Evolutionary conservation across 2,888 invertebrate species (phyloP), one percentile per base, ranked within the genome.

Genomic region (Cistogaster globosa): DNA sequence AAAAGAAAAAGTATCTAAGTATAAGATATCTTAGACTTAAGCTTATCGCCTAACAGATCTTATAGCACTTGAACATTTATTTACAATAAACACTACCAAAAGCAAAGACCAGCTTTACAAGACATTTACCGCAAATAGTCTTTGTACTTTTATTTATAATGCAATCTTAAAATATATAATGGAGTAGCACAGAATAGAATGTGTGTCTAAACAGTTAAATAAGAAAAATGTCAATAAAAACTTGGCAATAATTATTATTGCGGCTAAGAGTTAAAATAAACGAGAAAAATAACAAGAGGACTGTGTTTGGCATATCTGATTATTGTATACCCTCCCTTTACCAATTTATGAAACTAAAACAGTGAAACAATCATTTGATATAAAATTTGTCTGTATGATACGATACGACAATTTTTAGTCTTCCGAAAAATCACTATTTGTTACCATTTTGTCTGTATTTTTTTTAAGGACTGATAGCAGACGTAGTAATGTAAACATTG

Each of bases 41-140:
- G 42, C 53, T 83, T 83, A 83, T 83, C 82, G 22, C 2, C 58
- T 77, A 58, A 83, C 82, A 83, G 82, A 83, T 83, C 82, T 77
- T 53, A 77, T 77, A 58, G 76, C 82, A 83, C 82, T 77, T 83
- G 82, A 53, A 83, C 69, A 77, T 71, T 71, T 60, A 82, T 71
- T 82, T 71, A 63, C 51, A 76, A 69, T 65, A 65, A 71, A 76
- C 71, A 83, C 82, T 62, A 83, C 42, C 71, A 26, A 32, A 26
- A 67, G 60, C 42, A 74, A 42, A 16, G 18, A 16, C 38, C 18
- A 68, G 69, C 62, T 11, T 55, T 71, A 71, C 42, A 63, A 71
- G 62, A 63, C 62, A 45, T 62, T 16, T 55, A 62, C 69, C 32
- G 78, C 78, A 26, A 20, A 42, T 53, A 42, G n/a, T 53, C 16